Conservation (phyloP, 2,113 vertebrate genomes). For the Emberiza fucata region DNA sequence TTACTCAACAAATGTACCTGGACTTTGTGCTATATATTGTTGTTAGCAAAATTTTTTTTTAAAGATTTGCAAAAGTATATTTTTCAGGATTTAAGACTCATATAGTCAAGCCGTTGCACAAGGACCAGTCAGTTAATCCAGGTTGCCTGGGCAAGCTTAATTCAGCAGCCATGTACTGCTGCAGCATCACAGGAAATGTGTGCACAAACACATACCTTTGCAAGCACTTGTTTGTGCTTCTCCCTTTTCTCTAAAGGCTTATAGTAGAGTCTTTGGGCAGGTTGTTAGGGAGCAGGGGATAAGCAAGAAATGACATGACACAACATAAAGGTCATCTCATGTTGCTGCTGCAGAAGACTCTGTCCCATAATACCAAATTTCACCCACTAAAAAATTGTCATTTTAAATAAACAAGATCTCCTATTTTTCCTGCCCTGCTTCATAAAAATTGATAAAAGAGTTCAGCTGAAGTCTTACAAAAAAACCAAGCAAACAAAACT, state of each 20-base stretch:
- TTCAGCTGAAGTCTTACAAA: neutral
- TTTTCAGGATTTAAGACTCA: neutral
- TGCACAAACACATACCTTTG: neutral
- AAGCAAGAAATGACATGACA: neutral
- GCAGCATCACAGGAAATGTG: neutral
- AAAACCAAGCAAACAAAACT: neutral
- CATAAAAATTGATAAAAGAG: neutral
- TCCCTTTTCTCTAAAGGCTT: neutral
- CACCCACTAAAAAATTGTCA: neutral
- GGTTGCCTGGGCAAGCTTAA: neutral
- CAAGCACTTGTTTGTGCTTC: neutral
- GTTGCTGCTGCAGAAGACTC: neutral
- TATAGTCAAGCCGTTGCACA: neutral
- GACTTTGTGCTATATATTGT: neutral
- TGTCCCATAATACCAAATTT: neutral
- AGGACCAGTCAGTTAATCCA: neutral
- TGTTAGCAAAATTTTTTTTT: neutral
- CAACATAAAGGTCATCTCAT: neutral
- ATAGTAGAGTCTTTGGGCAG: neutral
- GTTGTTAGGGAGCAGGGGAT: neutral
- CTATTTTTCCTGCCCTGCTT: neutral
- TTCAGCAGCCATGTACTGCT: neutral
- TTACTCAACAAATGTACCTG: neutral
- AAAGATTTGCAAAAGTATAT: neutral
- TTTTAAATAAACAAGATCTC: neutral